phyloP scores from a whole-genome alignment of 2,113 vertebrate species.

The Barbus barbus region DNA sequence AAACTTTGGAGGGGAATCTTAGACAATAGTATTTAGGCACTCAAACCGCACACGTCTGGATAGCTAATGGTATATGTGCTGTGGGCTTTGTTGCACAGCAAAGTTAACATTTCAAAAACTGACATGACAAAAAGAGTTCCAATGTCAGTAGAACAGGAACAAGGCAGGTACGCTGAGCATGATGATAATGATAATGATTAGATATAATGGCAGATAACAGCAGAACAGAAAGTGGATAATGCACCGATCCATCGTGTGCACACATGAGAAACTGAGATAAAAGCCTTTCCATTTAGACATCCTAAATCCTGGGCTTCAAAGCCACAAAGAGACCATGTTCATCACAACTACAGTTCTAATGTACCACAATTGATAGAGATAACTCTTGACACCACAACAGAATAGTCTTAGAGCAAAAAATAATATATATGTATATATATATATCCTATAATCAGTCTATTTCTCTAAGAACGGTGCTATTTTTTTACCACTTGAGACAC shows the following conservation, averaged over 20 bases:
- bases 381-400: background rate
- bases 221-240: slow-evolving; percentile 36
- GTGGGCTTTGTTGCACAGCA: background rate
- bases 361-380: slow-evolving; percentile 9
- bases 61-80: background rate
- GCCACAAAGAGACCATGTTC: slow-evolving; percentile 23
- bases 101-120: slow-evolving; percentile 15
- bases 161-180: background rate
- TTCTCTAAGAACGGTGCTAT: background rate
- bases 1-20: background rate
- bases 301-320: slow-evolving; percentile 27
- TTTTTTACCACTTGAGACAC: background rate
- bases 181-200: slow-evolving; percentile 38
- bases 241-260: slow-evolving; percentile 6
- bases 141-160: background rate
- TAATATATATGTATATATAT: too few species aligned
- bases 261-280: slow-evolving; percentile 36
- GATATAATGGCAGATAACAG: slow-evolving; percentile 41
- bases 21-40: background rate
- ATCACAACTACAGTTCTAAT: slow-evolving; percentile 32
- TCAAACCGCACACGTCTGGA: background rate
- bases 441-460: too few species aligned
- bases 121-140: slow-evolving; percentile 5
- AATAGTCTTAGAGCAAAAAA: background rate
- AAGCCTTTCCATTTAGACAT: slow-evolving; percentile 38